Base-by-base conservation (phyloP, 2,797 vertebrate species). In the Pteronotus mesoamericanus region DNA sequence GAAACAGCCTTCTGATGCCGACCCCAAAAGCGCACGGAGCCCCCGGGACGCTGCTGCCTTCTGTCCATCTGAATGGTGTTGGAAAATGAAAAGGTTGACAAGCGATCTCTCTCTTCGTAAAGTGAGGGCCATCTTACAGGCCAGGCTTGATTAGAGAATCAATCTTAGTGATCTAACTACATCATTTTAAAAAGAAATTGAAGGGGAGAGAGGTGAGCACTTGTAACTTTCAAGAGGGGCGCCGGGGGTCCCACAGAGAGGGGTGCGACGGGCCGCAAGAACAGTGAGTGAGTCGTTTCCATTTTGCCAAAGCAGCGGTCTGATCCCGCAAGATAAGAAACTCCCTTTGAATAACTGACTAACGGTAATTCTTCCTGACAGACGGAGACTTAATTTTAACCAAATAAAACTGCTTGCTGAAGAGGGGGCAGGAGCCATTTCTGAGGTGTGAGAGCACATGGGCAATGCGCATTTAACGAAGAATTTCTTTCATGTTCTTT, bases 171-270 rank as follows among this genome's bases (percentile, higher is more conserved):
- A 74, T 71, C 89, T 94, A 95, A 97, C 84, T 77, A 53, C 80
- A 97, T 75, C 64, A 96, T 97, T 98, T 97, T 55, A 93, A 96
- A 91, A 98, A 94, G 87, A 92, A 96, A 97, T 92, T 71, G 94
- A 96, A 97, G 71, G 11, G 95, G n/a, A 6, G 89, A 96, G 77
- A 24, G 15, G 77, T 29, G 66, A 86, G 24, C 68, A 83, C 55
- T 77, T 97, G 93, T 97, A 96, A 96, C 90, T 96, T 96, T 92
- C 94, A 93, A 95, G 51, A 7, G 29, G 71, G 57, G 51, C 91
- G 92, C 89, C 96, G 94, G 90, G 77, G 97, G 59, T 96, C 93
- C 94, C 91, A 59, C 1, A 18, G 86, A 96, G 95, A 93, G 95
- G 64, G 90, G 91, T 91, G 78, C 48, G 34, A 94, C 95, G 59